These are phyloP conservation scores for Silurus meridionalis DNA, from an alignment of 2,113 vertebrate species.

Conservation along the genomic window DNA sequence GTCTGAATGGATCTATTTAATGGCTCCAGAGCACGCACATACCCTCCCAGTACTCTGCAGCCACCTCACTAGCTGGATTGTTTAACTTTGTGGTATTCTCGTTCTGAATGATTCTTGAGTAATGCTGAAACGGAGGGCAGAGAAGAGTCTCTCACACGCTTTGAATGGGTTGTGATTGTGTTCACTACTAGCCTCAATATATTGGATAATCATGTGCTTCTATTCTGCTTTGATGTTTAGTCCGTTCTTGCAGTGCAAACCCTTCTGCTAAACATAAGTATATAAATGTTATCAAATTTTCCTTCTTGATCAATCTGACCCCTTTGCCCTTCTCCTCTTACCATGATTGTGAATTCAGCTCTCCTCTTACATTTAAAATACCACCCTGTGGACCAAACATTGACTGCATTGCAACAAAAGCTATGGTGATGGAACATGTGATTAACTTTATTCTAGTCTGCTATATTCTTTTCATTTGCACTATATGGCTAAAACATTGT, in stretches of 20 bases:
- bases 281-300: not conserved
- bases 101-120: not conserved
- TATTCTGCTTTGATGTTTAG: not conserved
- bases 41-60: not conserved
- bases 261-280: not conserved
- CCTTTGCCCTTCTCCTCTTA: not conserved
- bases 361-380: slow-evolving; percentile 50
- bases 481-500: not conserved
- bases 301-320: not conserved
- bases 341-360: slow-evolving; percentile 18
- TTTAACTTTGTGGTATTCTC: slow-evolving; percentile 10
- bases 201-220: not conserved
- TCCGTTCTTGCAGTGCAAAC: not conserved
- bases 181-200: not conserved
- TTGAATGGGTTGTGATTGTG: not conserved
- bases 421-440: slow-evolving; percentile 61
- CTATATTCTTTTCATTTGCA: not conserved
- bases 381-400: slow-evolving; percentile 62
- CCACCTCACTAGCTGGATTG: slow-evolving; percentile 18
- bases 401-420: slow-evolving; percentile 76
- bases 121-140: not conserved
- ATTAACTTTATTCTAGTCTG: not conserved
- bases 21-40: slow-evolving; percentile 3
- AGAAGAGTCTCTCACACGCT: not conserved
- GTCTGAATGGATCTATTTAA: slow-evolving; percentile 41